Conservation (phyloP, 2,113 vertebrate genomes). For the Donacobius atricapilla region DNA sequence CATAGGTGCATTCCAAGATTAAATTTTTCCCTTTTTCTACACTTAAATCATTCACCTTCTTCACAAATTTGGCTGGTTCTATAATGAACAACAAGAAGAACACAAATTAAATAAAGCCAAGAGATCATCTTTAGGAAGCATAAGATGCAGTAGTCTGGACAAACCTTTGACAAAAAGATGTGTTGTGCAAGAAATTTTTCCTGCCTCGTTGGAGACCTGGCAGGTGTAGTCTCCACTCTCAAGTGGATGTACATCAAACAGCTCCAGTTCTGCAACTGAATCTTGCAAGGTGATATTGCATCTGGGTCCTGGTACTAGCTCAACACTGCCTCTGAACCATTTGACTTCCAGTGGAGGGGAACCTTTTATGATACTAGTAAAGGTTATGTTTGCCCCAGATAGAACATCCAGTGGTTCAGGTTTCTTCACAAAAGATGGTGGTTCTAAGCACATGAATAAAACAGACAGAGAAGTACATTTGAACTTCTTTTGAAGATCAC, state of each 20-base stretch:
- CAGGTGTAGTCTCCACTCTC: conserved; percentile 93
- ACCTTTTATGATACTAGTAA: conserved; percentile 87
- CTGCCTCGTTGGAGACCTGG: conserved; percentile 89
- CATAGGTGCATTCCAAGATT: conserved; percentile 85
- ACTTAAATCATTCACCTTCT: conserved; percentile 85
- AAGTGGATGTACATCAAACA: conserved; percentile 79
- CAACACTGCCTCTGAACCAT: conserved; percentile 92
- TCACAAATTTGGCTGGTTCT: conserved; percentile 94
- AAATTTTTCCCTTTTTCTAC: conserved; percentile 87
- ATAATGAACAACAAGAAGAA: neutral
- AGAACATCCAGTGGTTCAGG: conserved; percentile 87
- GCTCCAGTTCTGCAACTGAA: conserved; percentile 82
- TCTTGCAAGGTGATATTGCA: conserved; percentile 86
- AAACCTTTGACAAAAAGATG: conserved; percentile 93
- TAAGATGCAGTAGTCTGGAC: conserved; percentile 40
- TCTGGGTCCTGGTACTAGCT: conserved; percentile 79
- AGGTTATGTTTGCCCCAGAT: conserved; percentile 82
- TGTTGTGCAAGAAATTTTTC: conserved; percentile 85
- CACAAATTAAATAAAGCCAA: neutral
- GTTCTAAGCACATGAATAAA: conserved; percentile 76
- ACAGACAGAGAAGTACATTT: neutral
- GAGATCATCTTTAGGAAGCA: neutral
- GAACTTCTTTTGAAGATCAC: neutral
- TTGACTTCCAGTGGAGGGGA: conserved; percentile 87
- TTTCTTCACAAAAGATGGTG: conserved; percentile 89